Percentiles rank a stretch among this genome's conserved stretches.
Conservation (phyloP, 2,113 vertebrate genomes). For the Epinephelus moara region DNA sequence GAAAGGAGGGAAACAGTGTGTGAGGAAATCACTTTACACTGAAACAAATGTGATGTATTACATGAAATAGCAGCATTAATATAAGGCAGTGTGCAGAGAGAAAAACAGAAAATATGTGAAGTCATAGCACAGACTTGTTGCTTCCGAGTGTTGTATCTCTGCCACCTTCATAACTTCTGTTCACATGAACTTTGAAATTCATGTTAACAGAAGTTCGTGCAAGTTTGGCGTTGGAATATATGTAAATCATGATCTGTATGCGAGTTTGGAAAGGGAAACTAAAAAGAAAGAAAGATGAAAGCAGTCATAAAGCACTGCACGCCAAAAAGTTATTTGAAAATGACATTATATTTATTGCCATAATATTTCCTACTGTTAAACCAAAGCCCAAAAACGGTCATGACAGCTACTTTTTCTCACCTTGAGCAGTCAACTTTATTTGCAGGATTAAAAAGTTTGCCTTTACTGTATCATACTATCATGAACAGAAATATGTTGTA, state of each 20-base stretch:
- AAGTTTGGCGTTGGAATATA: not conserved
- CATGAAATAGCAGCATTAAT: slow-evolving; percentile 14
- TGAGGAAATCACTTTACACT: not conserved
- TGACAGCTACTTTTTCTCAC: not conserved
- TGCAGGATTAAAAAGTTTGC: not conserved
- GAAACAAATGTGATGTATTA: slow-evolving; percentile 42
- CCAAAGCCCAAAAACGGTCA: not conserved
- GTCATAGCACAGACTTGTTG: slow-evolving; percentile 8
- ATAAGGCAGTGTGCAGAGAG: not conserved
- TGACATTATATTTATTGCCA: slow-evolving; percentile 24
- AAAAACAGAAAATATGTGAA: not conserved
- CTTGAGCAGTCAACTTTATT: not conserved
- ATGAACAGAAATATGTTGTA: not conserved
- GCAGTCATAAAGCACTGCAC: slow-evolving; percentile 29
- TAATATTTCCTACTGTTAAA: not conserved
- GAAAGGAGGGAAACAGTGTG: not conserved
- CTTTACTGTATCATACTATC: not conserved
- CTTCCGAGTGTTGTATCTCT: not conserved
- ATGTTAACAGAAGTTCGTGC: not conserved
- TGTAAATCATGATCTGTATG: slow-evolving; percentile 18
- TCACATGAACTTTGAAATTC: not conserved
- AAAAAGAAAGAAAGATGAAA: slow-evolving; percentile 25
- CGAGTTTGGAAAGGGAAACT: not conserved
- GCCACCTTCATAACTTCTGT: not conserved
- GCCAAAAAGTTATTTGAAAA: slow-evolving; percentile 9